Evolutionary conservation across 1,140 invertebrate species (phyloP), one percentile per base, ranked within the genome.

Genomic region (Phymastichus coffea): DNA sequence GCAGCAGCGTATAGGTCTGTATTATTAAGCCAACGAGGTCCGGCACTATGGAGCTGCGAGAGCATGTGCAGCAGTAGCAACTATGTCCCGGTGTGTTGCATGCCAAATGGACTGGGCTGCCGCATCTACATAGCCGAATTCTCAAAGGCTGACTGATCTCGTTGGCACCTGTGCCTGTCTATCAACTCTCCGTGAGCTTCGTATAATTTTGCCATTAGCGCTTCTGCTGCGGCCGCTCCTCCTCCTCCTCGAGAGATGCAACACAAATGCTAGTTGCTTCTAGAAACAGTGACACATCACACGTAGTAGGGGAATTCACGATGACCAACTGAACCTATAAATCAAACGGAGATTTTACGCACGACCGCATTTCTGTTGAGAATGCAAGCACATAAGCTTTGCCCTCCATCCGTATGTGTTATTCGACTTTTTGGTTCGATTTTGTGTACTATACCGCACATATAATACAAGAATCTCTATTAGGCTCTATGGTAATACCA

Each of bases 151-250:
- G 37, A 53, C 15, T 25, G 52, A 23, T 56, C 53, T 43, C 52
- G 25, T 56, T 56, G 20, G 20, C 53, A 56, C 53, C 53, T 56
- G 53, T 30, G 30, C 17, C 53, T 56, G 53, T 56, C 53, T 26
- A 17, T 56, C 53, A 22, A n/a, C 19, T 43, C 23, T 9, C 7
- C 28, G 26, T 30, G 47, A 56, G 37, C 15, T 40, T 25, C n/a
- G 51, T 41, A 53, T 37, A 46, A 56, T 56, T 46, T 56, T 44
- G 20, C 53, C 41, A 56, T 56, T 43, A 44, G 17, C 28, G 52
- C 17, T 28, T n/a, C 37, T 44, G 26, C 0, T 15, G 15, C 10
- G 22, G 10, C 28, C 7, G 20, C 20, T 23, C 19, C n/a, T 2
- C 19, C 10, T 14, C 10, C 7, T n/a, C n/a, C n/a, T n/a, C n/a